A percentile compares a stretch with the other conserved stretches of the same genome.
phyloP scores from a whole-genome alignment of 2,797 vertebrate species.

The Gambelia wislizenii region DNA sequence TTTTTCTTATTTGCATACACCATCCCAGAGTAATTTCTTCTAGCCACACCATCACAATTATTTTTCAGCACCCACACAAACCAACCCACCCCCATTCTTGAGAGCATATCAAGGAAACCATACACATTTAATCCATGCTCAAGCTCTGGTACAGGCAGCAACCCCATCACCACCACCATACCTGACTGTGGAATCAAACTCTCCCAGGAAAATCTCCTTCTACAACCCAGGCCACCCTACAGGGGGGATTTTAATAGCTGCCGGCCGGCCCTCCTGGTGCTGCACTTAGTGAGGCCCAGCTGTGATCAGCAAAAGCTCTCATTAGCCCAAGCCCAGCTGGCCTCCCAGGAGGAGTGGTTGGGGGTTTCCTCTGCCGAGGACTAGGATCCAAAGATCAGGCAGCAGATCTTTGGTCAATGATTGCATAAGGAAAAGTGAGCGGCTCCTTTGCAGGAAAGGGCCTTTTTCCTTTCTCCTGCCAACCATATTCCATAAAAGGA shows the following conservation, averaged over 20 bases:
- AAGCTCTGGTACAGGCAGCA: background rate
- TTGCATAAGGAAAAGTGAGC: background rate
- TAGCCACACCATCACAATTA: background rate
- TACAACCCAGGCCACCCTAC: rapidly evolving
- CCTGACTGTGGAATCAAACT: background rate
- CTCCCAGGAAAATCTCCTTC: background rate
- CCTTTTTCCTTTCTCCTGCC: background rate
- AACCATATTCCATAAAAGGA: background rate
- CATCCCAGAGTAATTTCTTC: background rate
- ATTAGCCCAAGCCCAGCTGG: background rate
- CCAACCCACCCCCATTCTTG: background rate
- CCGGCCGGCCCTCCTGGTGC: too few species aligned
- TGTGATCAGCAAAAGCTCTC: too few species aligned
- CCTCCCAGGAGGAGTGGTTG: too few species aligned
- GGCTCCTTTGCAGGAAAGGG: rapidly evolving
- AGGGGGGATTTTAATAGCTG: background rate
- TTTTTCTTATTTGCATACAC: too few species aligned
- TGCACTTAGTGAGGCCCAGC: too few species aligned
- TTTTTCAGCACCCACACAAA: background rate
- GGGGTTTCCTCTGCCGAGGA: background rate
- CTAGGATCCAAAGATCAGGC: background rate
- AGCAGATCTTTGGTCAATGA: too few species aligned
- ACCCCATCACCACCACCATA: background rate
- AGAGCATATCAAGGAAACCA: background rate
- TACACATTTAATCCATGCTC: background rate